These are phyloP conservation scores for Amphiura filiformis DNA, from an alignment of 35 echinoderm and acorn worm species.

Conservation along the genomic window DNA sequence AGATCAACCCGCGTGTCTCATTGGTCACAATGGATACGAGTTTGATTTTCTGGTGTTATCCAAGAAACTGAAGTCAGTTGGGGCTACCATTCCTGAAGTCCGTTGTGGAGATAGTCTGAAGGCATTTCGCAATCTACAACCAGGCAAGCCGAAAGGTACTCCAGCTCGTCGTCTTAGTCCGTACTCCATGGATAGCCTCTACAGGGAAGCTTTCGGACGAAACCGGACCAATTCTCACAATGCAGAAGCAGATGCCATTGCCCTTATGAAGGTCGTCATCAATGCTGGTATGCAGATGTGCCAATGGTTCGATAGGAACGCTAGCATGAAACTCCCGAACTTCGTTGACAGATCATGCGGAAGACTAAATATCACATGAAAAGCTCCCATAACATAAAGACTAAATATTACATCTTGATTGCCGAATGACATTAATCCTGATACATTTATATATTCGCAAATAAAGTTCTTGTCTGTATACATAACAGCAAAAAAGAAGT, in stretches of 20 bases:
- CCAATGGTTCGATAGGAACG: background rate
- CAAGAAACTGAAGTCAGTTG: background rate
- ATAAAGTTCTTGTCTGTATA: too few relatives aligned
- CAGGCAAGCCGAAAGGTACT: too few relatives aligned
- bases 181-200: background rate
- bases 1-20: background rate
- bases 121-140: background rate
- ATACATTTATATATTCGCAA: too few relatives aligned
- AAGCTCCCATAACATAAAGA: too few relatives aligned
- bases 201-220: background rate
- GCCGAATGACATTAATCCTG: too few relatives aligned
- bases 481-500: too few relatives aligned
- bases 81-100: background rate
- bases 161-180: background rate
- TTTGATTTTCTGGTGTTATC: background rate
- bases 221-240: background rate
- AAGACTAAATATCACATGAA: background rate
- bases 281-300: background rate
- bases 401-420: too few relatives aligned
- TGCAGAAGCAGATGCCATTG: background rate
- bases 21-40: background rate
- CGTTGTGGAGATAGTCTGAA: background rate
- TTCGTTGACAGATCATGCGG: background rate
- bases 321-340: background rate
- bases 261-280: background rate